These are phyloP conservation scores for Zeuzera pyrina DNA, from an alignment of 2,888 invertebrate species.

Conservation along the genomic window DNA sequence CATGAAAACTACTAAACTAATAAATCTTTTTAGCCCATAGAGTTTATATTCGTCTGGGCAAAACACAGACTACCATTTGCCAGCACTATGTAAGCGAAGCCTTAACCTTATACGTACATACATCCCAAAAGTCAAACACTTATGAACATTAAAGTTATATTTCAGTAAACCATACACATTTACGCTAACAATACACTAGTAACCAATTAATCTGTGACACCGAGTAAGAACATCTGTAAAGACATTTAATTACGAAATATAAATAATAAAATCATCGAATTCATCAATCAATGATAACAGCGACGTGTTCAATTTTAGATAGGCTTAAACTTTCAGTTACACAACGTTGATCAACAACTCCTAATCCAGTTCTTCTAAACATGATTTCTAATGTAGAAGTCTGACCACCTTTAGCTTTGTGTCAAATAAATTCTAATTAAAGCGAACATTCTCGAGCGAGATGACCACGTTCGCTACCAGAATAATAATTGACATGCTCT, in stretches of 20 bases:
- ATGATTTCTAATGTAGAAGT: conserved; percentile 7
- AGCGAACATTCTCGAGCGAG: conserved; percentile 37
- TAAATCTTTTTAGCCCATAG: too few relatives aligned
- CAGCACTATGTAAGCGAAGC: too few relatives aligned
- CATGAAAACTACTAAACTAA: too few relatives aligned
- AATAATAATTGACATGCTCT: conserved; percentile 62
- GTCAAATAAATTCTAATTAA: conserved; percentile 70
- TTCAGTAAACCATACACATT: too few relatives aligned
- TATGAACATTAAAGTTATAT: too few relatives aligned
- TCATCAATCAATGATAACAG: conserved; percentile 3
- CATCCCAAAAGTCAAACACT: too few relatives aligned
- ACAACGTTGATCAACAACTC: conserved; percentile 4
- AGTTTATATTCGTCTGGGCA: too few relatives aligned
- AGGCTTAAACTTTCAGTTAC: conserved; percentile 3
- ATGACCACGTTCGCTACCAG: conserved; percentile 40
- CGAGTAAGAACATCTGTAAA: too few relatives aligned
- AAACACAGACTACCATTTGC: too few relatives aligned
- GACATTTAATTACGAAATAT: background rate
- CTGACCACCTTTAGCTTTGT: conserved; percentile 16
- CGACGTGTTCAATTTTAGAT: conserved; percentile 1
- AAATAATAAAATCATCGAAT: conserved; percentile 1
- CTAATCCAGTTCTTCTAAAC: conserved; percentile 8
- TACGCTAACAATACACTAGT: too few relatives aligned
- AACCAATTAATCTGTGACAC: too few relatives aligned
- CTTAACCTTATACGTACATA: too few relatives aligned